Conservation (phyloP, 2,113 vertebrate genomes). For the Pygoscelis adeliae region DNA sequence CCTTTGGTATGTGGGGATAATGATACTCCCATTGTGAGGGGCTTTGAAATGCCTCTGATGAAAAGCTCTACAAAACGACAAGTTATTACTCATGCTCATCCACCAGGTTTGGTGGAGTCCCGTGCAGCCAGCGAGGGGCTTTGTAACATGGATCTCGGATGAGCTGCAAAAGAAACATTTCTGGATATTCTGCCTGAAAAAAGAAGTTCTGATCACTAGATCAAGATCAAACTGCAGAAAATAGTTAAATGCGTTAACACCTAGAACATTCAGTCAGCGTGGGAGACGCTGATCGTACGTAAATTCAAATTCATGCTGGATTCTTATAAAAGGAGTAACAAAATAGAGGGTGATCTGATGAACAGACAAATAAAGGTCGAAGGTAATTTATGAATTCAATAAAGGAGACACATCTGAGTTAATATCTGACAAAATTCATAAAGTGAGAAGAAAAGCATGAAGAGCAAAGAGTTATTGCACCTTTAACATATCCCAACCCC, state of each 20-base stretch:
- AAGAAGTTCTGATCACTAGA: neutral
- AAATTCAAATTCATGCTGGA: neutral
- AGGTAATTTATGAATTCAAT: neutral
- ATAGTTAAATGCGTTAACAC: neutral
- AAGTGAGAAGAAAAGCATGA: neutral
- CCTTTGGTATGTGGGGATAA: neutral
- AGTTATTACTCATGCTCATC: neutral
- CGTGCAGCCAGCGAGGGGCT: neutral
- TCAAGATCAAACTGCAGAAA: neutral
- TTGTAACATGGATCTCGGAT: neutral
- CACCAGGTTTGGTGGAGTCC: neutral
- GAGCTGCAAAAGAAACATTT: neutral
- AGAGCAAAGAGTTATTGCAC: neutral
- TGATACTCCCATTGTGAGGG: neutral
- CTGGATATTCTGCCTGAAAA: neutral
- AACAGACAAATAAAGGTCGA: neutral
- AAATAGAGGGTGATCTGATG: neutral
- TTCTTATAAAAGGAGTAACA: neutral
- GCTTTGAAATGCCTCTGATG: neutral
- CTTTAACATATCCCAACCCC: neutral
- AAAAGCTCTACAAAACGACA: neutral
- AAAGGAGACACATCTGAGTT: neutral
- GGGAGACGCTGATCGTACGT: neutral
- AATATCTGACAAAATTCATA: neutral
- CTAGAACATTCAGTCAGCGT: neutral